Percentiles rank a stretch among this genome's conserved stretches.
These are phyloP conservation scores for Drosophila tripunctata DNA, from an alignment of 2,888 invertebrate species.

Conservation along the genomic window DNA sequence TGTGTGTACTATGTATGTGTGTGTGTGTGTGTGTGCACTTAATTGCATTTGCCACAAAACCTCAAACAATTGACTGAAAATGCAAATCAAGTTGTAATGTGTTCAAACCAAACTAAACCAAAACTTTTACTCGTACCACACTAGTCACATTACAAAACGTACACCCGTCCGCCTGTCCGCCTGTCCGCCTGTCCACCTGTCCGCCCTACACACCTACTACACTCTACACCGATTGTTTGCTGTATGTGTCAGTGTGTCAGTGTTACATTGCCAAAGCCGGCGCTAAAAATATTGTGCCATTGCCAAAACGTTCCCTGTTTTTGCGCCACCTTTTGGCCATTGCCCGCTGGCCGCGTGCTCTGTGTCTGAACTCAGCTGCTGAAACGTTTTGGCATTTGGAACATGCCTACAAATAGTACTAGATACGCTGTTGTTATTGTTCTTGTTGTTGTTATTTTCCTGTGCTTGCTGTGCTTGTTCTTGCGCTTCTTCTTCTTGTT, in stretches of 20 bases:
- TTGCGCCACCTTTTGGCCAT: conserved; percentile 18
- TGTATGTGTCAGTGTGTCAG: conserved; percentile 66
- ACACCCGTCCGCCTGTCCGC: not conserved
- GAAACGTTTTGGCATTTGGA: conserved; percentile 67
- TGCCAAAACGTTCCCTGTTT: conserved; percentile 35
- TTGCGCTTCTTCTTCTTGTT: conserved; percentile 25
- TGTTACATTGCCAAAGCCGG: conserved; percentile 76
- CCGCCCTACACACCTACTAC: too few relatives aligned
- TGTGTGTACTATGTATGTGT: not conserved
- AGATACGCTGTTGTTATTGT: conserved; percentile 30
- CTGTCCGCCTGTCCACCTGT: conserved; percentile 3
- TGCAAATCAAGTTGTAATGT: conserved; percentile 51
- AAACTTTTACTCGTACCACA: conserved; percentile 31
- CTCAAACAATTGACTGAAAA: conserved; percentile 47
- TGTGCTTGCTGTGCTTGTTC: conserved; percentile 9
- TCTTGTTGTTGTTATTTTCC: not conserved
- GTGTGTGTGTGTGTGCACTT: conserved; percentile 6
- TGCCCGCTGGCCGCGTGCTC: conserved; percentile 37
- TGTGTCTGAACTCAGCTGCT: conserved; percentile 27
- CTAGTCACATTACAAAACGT: not conserved
- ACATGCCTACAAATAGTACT: conserved; percentile 55
- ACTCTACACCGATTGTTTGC: too few relatives aligned
- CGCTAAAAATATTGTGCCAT: conserved; percentile 39
- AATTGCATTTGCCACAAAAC: conserved; percentile 36
- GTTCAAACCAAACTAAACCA: conserved; percentile 23